Evolutionary conservation across 2,888 invertebrate genomes (phyloP).

Genomic region (Rhynchonema sp.): DNA sequence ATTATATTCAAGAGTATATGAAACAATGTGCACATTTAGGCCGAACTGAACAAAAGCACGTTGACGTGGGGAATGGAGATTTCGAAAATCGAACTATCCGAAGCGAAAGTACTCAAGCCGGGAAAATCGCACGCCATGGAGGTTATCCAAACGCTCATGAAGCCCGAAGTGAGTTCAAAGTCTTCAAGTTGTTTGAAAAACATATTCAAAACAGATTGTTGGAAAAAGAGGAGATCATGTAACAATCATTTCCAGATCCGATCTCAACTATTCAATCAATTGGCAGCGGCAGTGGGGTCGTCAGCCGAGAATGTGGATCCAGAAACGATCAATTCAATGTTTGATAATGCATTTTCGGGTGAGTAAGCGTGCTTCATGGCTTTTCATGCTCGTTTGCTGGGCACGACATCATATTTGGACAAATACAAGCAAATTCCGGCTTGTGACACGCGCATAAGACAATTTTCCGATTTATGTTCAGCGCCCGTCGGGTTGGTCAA

Average conservation of each 20-base stretch:
- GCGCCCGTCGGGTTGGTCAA: background rate
- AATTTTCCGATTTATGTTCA: too few relatives aligned
- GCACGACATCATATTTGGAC: too few relatives aligned
- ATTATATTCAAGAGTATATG: background rate
- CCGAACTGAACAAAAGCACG: slow-evolving; percentile 27
- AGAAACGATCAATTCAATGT: background rate
- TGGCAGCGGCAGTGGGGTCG: background rate
- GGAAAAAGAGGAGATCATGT: too few relatives aligned
- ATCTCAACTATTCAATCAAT: background rate
- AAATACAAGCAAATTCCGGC: too few relatives aligned
- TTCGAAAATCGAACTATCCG: slow-evolving; percentile 28
- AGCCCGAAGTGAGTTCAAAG: slow-evolving; percentile 16
- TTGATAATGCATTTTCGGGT: background rate
- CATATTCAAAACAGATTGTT: too few relatives aligned
- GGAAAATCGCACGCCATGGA: background rate
- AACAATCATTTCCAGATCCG: background rate
- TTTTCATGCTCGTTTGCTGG: too few relatives aligned
- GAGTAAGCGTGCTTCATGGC: too few relatives aligned
- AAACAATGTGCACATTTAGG: slow-evolving; percentile 16
- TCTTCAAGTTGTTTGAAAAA: too few relatives aligned
- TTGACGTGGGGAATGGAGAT: slow-evolving; percentile 29
- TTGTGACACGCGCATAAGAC: too few relatives aligned
- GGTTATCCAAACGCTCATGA: slow-evolving; percentile 7
- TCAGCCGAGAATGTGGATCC: background rate
- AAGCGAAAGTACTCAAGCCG: slow-evolving; percentile 11